Conservation (phyloP, 2,113 vertebrate genomes). For the Coturnix japonica region DNA sequence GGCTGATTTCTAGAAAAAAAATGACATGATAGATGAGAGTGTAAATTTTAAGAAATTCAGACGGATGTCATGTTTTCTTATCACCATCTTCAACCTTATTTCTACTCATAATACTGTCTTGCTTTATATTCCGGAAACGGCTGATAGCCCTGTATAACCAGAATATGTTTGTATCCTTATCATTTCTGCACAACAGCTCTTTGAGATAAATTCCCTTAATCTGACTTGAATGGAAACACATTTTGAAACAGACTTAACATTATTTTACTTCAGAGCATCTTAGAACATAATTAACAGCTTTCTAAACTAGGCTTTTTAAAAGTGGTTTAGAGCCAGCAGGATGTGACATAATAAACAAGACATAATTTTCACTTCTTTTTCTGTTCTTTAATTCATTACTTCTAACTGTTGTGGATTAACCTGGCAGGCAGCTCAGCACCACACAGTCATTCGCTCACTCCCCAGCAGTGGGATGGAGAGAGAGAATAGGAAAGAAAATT, state of each 20-base stretch:
- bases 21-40: neutral
- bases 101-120: constrained; percentile 10
- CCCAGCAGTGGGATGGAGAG: neutral
- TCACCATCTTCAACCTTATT: constrained; percentile 16
- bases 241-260: constrained; percentile 4
- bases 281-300: neutral
- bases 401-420: neutral
- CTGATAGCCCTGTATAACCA: neutral
- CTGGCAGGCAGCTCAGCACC: neutral
- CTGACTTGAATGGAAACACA: neutral
- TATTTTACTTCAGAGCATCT: constrained; percentile 21
- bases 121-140: constrained; percentile 32
- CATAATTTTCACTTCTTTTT: neutral
- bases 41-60: constrained; percentile 1
- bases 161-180: neutral
- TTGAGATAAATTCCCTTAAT: constrained; percentile 30
- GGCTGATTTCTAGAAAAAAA: constrained; percentile 42
- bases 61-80: constrained; percentile 23
- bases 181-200: neutral
- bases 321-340: neutral
- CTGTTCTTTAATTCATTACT: neutral
- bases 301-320: constrained; percentile 12
- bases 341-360: neutral
- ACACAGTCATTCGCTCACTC: neutral
- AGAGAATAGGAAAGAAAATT: neutral